Evolutionary conservation across 2,113 vertebrate species (phyloP).

Genomic region (Tauraco erythrolophus): DNA sequence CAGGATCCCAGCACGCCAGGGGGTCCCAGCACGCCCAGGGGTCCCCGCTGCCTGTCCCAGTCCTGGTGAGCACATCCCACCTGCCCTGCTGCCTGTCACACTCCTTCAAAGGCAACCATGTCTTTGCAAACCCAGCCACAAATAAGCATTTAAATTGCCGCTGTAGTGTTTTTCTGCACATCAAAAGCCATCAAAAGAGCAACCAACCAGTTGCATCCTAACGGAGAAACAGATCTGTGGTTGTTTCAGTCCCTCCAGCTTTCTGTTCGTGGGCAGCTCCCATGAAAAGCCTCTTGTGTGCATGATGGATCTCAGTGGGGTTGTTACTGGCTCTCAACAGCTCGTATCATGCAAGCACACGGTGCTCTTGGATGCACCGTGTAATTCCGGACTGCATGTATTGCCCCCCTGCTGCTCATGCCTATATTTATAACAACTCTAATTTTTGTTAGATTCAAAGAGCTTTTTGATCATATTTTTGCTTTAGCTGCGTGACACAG

Average conservation of each 20-base stretch:
- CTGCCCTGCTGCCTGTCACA: neutral
- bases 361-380: neutral
- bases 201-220: neutral
- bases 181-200: neutral
- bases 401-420: neutral
- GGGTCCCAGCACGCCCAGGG: rapidly evolving
- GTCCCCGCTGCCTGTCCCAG: neutral
- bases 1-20: rapidly evolving
- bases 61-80: rapidly evolving
- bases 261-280: neutral
- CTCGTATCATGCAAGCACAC: neutral
- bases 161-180: neutral
- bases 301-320: neutral
- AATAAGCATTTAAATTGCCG: neutral
- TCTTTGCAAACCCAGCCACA: neutral
- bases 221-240: neutral
- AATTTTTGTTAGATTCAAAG: neutral
- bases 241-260: neutral
- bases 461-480: neutral
- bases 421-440: neutral
- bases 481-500: neutral
- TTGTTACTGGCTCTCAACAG: neutral
- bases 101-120: neutral
- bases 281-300: neutral
- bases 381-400: rapidly evolving